Evolutionary conservation across 30 jellyfish, hydroid and myxozoan genomes (phyloP).

Genomic region (Aurelia coerulea): DNA sequence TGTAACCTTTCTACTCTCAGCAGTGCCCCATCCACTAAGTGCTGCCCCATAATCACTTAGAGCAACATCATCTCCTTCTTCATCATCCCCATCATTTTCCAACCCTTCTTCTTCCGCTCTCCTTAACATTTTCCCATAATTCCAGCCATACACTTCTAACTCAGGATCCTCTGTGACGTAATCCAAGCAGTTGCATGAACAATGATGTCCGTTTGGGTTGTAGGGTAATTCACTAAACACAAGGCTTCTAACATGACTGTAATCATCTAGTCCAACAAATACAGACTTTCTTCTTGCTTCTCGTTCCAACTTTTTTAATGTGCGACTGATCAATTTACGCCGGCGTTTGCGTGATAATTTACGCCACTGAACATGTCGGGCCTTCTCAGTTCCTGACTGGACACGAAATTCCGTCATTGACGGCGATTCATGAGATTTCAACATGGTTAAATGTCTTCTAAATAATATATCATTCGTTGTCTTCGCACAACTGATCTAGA

Average conservation of each 20-base stretch:
- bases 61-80: conserved; percentile 18
- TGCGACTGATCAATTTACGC: conserved; percentile 47
- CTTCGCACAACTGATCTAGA: too few species aligned
- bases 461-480: too few species aligned
- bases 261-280: conserved; percentile 55
- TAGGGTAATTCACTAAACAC: conserved; percentile 65
- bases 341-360: conserved; percentile 56
- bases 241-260: conserved; percentile 66
- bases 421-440: conserved; percentile 21
- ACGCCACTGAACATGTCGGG: conserved; percentile 70
- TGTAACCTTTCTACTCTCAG: background rate
- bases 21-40: background rate
- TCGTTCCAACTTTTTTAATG: conserved; percentile 33
- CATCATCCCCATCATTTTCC: conserved; percentile 12
- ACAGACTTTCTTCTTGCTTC: conserved; percentile 48
- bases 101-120: background rate
- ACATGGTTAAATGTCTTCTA: background rate
- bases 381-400: conserved; percentile 27
- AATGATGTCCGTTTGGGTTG: conserved; percentile 77
- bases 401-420: conserved; percentile 37
- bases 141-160: conserved; percentile 47
- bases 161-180: conserved; percentile 47
- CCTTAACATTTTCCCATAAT: conserved; percentile 21
- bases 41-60: conserved; percentile 12
- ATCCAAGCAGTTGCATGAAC: conserved; percentile 73